Conservation (phyloP, 2,888 invertebrate species). For the Noctua comes region DNA sequence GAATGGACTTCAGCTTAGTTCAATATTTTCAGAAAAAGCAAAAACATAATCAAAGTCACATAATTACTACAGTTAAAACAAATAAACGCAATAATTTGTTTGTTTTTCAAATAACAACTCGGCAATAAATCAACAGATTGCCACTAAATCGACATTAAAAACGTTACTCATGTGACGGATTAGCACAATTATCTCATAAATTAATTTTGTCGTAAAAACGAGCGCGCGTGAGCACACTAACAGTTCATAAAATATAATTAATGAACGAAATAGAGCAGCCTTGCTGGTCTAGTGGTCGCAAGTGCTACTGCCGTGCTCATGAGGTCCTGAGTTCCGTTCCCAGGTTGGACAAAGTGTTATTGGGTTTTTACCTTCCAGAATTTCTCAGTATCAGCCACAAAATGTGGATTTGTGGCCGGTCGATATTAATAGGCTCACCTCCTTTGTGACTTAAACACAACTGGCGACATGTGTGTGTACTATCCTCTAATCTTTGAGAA, state of each 20-base stretch:
- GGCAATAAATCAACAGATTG: conserved; percentile 46
- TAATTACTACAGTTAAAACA: background rate
- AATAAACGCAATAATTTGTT: conserved; percentile 25
- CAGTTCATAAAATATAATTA: conserved; percentile 50
- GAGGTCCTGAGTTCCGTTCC: background rate
- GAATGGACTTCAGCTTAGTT: background rate
- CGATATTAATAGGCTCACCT: background rate
- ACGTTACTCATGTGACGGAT: conserved; percentile 44
- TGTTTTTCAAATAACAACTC: conserved; percentile 8
- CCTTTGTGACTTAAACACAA: background rate
- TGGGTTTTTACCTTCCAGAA: background rate
- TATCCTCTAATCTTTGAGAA: background rate
- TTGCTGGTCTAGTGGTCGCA: background rate
- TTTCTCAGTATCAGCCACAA: background rate
- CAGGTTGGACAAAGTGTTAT: background rate
- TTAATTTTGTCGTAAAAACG: conserved; percentile 55
- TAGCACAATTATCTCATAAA: conserved; percentile 55
- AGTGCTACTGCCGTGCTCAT: too few relatives aligned
- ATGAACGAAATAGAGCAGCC: conserved; percentile 15
- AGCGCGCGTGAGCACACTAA: conserved; percentile 8
- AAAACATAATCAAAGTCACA: background rate
- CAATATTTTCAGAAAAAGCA: background rate
- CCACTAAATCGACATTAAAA: conserved; percentile 45
- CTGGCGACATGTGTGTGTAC: background rate
- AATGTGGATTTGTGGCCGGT: background rate